Evolutionary conservation across 1,140 invertebrate genomes (phyloP), one percentile per base, ranked within the genome.

Genomic region (Drosophila tani): DNA sequence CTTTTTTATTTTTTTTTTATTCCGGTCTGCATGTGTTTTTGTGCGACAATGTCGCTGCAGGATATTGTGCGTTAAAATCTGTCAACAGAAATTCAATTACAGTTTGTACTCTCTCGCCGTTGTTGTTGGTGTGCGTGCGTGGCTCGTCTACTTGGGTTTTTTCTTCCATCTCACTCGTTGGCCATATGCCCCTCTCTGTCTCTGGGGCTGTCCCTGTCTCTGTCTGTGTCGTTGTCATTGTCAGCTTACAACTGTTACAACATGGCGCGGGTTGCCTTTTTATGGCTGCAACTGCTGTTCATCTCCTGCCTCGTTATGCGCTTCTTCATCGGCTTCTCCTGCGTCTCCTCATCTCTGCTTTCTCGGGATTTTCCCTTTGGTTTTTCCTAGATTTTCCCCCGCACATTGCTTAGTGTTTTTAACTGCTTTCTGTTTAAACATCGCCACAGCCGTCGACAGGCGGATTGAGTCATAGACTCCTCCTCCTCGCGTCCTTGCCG

Each of bases 1-100:
- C 75, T 46, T 45, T 55, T 43, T 56, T 9, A 50, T 29, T 35
- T 35, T 27, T 4, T 51, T 62, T 45, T 14, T 49, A 40, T 46
- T 59, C 35, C 57, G 21, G 32, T 46, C 59, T 62, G 24, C 57
- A 29, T 55, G 11, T 65, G 56, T 6, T 57, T 71, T 21, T 69
- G 79, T 51, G 66, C 60, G 74, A 75, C 84, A 81, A 75, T 83
- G 77, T 81, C 59, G 81, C 85, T 84, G 66, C 74, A 90, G 84
- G 84, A 90, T 90, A 84, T 84, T 88, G 81, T 88, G 81, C 85
- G 81, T 84, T 88, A 84, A 88, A 90, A 88, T 90, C 84, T 88
- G 84, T 90, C 84, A 84, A 88, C 85, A 88, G 84, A 88, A 88
- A 90, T 88, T 88, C 84, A 88, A 88, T 88, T 88, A 88, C 84